phyloP scores from a whole-genome alignment of 2,113 vertebrate species.

The Setophaga coronata region DNA sequence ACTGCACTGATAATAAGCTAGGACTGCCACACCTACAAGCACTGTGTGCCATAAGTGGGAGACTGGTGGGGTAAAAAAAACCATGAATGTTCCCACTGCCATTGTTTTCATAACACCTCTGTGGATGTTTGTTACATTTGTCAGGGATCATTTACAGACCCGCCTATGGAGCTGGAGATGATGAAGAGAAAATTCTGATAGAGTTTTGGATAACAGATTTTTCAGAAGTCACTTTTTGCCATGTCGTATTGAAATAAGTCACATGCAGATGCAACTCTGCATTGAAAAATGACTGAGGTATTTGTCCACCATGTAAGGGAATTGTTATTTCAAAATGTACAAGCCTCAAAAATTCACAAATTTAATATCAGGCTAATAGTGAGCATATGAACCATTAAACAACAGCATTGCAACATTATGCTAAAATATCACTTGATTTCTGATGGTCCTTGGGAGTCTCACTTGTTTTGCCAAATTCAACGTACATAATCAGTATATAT shows the following conservation, averaged over 20 bases:
- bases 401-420: background rate
- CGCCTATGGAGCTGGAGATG: background rate
- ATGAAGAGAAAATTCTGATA: background rate
- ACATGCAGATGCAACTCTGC: background rate
- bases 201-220: background rate
- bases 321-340: background rate
- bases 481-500: background rate
- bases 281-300: background rate
- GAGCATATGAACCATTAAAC: constrained; percentile 7
- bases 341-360: background rate
- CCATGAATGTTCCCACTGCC: background rate
- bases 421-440: constrained; percentile 20
- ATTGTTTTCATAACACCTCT: background rate
- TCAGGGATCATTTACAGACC: background rate
- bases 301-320: background rate
- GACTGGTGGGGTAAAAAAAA: background rate
- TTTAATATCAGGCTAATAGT: background rate
- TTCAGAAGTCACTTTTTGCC: background rate
- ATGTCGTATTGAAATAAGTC: background rate
- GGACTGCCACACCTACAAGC: rapidly evolving
- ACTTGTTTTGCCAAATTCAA: constrained; percentile 19
- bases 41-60: background rate
- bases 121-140: background rate
- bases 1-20: background rate
- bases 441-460: background rate